Evolutionary conservation across 2,888 invertebrate species (phyloP).

Genomic region (Neelides folsomi): DNA sequence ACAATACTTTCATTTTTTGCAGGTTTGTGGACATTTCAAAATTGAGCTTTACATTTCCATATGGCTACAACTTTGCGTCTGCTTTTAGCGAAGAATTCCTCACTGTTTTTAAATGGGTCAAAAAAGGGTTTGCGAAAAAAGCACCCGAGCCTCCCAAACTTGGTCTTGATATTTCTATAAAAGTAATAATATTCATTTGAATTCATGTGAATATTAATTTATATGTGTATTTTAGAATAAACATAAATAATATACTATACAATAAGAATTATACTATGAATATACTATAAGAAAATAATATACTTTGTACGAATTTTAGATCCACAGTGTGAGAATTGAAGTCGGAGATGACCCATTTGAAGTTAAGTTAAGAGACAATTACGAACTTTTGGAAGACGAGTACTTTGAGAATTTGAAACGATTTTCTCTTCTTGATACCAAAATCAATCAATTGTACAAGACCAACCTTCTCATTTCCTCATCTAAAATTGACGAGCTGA

Average conservation of each 20-base stretch:
- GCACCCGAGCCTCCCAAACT: constrained; percentile 60
- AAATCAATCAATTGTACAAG: constrained; percentile 65
- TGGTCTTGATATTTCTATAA: constrained; percentile 68
- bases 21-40: constrained; percentile 42
- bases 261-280: no score
- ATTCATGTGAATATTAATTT: neutral
- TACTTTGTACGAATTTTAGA: no score
- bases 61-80: constrained; percentile 74
- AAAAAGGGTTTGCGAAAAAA: constrained; percentile 61
- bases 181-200: constrained; percentile 46
- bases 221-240: neutral
- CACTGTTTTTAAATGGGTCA: constrained; percentile 88
- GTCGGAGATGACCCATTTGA: constrained; percentile 98
- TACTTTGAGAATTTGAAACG: constrained; percentile 85
- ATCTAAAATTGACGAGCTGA: constrained; percentile 76
- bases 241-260: no score
- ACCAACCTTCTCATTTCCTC: constrained; percentile 69
- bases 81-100: constrained; percentile 78
- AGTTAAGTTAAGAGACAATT: constrained; percentile 87
- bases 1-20: constrained; percentile 40
- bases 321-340: constrained; percentile 76
- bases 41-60: constrained; percentile 50
- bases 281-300: no score
- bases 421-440: constrained; percentile 73
- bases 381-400: constrained; percentile 87